Conservation (phyloP, 2,797 vertebrate species). For the Salmo trutta region DNA sequence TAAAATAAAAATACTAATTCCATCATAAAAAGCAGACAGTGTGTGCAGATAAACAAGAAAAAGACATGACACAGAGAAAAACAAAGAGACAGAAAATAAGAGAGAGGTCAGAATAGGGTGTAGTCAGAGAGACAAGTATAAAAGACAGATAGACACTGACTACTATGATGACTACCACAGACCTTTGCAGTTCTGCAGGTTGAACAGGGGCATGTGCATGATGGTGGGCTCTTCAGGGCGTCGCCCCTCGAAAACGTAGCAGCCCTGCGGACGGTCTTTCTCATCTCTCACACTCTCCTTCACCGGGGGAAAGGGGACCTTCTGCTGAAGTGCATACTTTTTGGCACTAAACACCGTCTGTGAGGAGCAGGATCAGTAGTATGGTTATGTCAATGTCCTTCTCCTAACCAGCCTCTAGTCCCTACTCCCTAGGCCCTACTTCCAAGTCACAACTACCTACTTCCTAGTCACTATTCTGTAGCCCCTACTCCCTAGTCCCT, state of each 20-base stretch:
- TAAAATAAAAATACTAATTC: no score
- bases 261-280: background rate
- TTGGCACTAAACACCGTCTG: background rate
- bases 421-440: no score
- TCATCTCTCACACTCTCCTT: background rate
- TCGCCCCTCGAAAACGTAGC: background rate
- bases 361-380: background rate
- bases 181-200: slow-evolving; percentile 4
- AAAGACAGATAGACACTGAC: no score
- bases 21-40: no score
- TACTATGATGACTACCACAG: background rate
- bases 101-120: background rate
- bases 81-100: background rate
- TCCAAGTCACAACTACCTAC: no score
- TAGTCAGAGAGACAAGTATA: no score
- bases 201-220: slow-evolving; percentile 5
- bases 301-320: background rate
- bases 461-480: background rate
- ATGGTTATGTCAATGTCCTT: background rate
- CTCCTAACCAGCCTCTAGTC: no score
- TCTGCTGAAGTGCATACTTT: background rate
- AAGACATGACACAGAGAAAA: no score
- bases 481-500: no score
- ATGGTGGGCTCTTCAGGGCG: background rate
- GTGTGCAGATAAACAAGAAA: no score